These are phyloP conservation scores for Hydrotaea cyrtoneurina DNA, from an alignment of 2,888 invertebrate genomes.

Conservation along the genomic window DNA sequence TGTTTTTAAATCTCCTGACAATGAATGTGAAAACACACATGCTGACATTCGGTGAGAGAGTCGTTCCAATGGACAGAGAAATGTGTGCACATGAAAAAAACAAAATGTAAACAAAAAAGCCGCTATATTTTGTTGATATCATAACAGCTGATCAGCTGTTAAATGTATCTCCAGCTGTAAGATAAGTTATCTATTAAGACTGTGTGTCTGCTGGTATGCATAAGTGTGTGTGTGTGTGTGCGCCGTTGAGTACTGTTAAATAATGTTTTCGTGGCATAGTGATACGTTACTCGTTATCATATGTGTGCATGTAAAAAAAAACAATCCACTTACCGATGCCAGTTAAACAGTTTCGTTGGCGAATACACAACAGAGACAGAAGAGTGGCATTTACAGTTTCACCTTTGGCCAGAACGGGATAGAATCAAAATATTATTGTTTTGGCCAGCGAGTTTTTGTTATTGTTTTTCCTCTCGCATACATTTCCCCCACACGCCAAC, in stretches of 20 bases:
- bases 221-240: constrained; percentile 16
- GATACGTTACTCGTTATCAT: constrained; percentile 38
- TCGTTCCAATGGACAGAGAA: background rate
- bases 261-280: constrained; percentile 46
- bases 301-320: background rate
- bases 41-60: too few relatives aligned
- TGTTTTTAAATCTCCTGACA: background rate
- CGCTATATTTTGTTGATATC: constrained; percentile 26
- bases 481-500: too few relatives aligned
- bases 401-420: constrained; percentile 10
- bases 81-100: background rate
- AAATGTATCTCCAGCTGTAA: constrained; percentile 42
- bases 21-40: background rate
- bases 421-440: constrained; percentile 38
- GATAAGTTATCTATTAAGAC: background rate
- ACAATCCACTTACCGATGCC: background rate
- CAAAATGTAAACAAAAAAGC: constrained; percentile 19
- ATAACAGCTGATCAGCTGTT: constrained; percentile 58
- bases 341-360: background rate
- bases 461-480: too few relatives aligned
- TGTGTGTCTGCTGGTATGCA: background rate
- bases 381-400: background rate
- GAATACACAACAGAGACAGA: background rate
- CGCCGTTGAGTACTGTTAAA: constrained; percentile 39
- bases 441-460: too few relatives aligned